Base-by-base conservation (phyloP, 2,888 invertebrate genomes). In the Lucinisca nassula region DNA sequence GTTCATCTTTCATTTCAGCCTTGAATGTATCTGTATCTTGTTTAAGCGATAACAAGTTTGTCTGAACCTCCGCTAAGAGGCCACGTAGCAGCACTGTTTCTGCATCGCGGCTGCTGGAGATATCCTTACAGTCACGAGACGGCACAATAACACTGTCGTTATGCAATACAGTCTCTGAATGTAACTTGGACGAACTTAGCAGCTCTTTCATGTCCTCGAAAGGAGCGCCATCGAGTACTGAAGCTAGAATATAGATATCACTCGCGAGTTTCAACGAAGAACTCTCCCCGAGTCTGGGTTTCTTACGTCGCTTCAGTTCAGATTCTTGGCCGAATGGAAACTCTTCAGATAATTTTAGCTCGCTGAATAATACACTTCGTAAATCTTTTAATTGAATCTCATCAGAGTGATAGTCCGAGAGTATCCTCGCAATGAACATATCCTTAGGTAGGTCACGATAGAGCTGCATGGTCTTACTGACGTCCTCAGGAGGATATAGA, bases 221-320 rank as follows among this genome's bases (percentile, higher is more conserved):
- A 0, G 49, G 51, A 10, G 21, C 27, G 14, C 40, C 40, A 24
- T 75, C 75, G 21, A 75, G n/a, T 14, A 40, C 40, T 1, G n/a
- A 45, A 12, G 51, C 49, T 12, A 75, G 45, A 14, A 40, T 30
- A 21, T 75, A 49, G 27, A 75, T 27, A 27, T 75, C 75, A 14
- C 17, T 27, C 12, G 75, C 75, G 1, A 49, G 30, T 32, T 75
- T 75, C 12, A 14, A 30, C 8, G 75, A 6, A 27, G 51, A 49
- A 27, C 75, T 32, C 21, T 75, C 51, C 8, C 74, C 74, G 10
- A 30, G 45, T 3, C 75, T 6, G 2, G 45, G 45, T 0, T 49
- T 49, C 17, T 45, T 75, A 24, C 75, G 45, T 17, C 51, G n/a
- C 32, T 75, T 75, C 27, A 75, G 14, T 75, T 75, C 51, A 14